phyloP scores from a whole-genome alignment of 1,140 invertebrate genomes.

The Microplitis mediator region DNA sequence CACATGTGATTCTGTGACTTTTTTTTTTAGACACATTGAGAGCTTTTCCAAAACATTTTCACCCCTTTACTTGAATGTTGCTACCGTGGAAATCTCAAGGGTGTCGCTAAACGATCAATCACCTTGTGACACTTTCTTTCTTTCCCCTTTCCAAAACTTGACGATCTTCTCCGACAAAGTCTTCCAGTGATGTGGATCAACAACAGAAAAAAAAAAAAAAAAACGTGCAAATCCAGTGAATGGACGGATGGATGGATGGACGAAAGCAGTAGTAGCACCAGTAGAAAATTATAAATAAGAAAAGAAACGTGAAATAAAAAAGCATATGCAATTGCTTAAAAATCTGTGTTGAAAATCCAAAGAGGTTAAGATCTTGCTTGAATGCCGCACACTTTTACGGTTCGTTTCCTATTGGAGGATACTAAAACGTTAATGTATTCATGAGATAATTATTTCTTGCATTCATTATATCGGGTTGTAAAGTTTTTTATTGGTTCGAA shows the following conservation, averaged over 20 bases:
- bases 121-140: neutral
- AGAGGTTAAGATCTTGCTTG: neutral
- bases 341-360: neutral
- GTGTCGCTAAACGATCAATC: conserved; percentile 1
- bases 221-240: neutral
- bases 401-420: conserved; percentile 42
- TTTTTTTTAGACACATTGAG: neutral
- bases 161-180: neutral
- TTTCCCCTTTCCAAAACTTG: neutral
- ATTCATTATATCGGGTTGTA: conserved; percentile 52
- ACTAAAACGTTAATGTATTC: conserved; percentile 59
- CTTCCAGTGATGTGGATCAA: neutral
- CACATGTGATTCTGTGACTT: conserved; percentile 4
- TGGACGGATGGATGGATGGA: neutral
- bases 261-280: neutral
- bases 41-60: conserved; percentile 6
- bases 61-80: neutral
- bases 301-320: neutral
- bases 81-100: neutral
- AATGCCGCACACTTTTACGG: conserved; percentile 40
- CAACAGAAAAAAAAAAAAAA: neutral
- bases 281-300: neutral
- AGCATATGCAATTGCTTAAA: neutral
- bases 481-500: conserved; percentile 50
- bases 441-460: conserved; percentile 61